Evolutionary conservation across 2,888 invertebrate species (phyloP).

Genomic region (Polydrusus tereticollis): DNA sequence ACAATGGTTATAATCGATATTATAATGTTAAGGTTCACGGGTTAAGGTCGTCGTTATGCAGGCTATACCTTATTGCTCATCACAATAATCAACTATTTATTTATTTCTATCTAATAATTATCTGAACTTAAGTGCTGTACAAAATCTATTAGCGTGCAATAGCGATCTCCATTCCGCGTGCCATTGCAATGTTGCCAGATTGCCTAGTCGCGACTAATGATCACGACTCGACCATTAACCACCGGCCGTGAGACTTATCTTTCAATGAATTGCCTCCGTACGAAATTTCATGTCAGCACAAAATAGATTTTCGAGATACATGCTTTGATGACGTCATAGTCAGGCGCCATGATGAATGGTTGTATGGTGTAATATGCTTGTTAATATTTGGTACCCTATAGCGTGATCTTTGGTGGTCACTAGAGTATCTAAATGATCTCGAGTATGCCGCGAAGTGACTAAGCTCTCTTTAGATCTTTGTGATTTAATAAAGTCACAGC

Average conservation of each 20-base stretch:
- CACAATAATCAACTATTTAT: background rate
- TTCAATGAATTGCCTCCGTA: slow-evolving; percentile 71
- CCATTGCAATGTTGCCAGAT: slow-evolving; percentile 50
- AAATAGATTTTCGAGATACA: slow-evolving; percentile 63
- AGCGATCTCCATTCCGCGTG: slow-evolving; percentile 20
- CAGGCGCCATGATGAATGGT: slow-evolving; percentile 25
- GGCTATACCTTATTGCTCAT: background rate
- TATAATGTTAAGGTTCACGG: no score
- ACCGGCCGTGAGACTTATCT: slow-evolving; percentile 73
- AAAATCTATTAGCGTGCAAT: slow-evolving; percentile 1
- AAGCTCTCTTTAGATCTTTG: background rate
- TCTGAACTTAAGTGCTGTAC: background rate
- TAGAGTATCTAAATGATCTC: background rate
- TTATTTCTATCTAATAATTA: background rate
- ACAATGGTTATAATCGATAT: no score
- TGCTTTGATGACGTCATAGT: slow-evolving; percentile 24
- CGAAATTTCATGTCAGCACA: slow-evolving; percentile 70
- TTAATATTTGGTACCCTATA: slow-evolving; percentile 9
- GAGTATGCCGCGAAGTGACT: background rate
- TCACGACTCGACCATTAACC: slow-evolving; percentile 75
- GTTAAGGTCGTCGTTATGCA: no score
- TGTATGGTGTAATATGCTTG: slow-evolving; percentile 16
- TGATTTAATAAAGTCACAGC: no score
- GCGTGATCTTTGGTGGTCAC: slow-evolving; percentile 27
- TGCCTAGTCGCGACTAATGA: slow-evolving; percentile 68